phyloP scores from a whole-genome alignment of 1,140 invertebrate genomes.

The Magallana ariakensis region DNA sequence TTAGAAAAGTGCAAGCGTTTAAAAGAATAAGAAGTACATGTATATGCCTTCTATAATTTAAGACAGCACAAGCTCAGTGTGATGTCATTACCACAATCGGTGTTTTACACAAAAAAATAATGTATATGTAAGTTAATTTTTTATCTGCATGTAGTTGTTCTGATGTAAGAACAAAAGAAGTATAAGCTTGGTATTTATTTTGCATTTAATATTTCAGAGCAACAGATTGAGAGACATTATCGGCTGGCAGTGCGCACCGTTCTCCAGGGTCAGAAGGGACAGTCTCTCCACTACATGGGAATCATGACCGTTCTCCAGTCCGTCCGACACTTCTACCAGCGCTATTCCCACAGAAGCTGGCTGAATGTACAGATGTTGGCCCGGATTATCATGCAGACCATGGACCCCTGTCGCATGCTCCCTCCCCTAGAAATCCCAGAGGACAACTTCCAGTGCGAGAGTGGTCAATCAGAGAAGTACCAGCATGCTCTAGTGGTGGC shows the following conservation, averaged over 20 bases:
- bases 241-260: background rate
- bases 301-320: background rate
- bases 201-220: background rate
- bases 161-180: too few species aligned
- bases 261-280: background rate
- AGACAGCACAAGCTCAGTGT: too few species aligned
- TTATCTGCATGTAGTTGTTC: background rate
- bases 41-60: background rate
- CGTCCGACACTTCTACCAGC: conserved; percentile 9
- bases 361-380: background rate
- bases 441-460: background rate
- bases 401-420: background rate
- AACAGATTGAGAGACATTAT: background rate
- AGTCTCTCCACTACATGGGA: conserved; percentile 29
- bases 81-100: too few species aligned
- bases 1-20: background rate
- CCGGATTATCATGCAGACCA: background rate
- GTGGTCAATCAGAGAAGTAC: background rate
- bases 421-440: background rate
- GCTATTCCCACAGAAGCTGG: background rate
- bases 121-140: background rate
- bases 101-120: background rate
- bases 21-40: background rate
- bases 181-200: too few species aligned
- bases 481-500: background rate